These are phyloP conservation scores for Crematogaster levior DNA, from an alignment of 2,888 invertebrate species.

Conservation along the genomic window DNA sequence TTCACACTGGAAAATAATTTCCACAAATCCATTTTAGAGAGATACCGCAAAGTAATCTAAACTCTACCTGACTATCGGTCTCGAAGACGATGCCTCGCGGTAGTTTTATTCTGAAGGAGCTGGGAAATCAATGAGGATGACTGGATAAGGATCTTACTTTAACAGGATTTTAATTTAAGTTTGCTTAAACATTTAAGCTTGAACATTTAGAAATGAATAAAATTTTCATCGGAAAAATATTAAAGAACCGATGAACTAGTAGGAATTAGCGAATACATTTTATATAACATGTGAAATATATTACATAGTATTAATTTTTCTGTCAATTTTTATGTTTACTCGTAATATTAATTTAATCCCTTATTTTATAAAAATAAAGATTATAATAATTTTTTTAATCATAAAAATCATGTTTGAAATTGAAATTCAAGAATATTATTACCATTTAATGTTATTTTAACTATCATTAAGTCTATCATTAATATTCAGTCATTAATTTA, in stretches of 20 bases:
- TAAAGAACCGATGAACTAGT: background rate
- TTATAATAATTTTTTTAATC: background rate
- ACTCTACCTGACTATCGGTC: constrained; percentile 12
- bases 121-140: background rate
- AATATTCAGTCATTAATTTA: too few species aligned
- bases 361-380: background rate
- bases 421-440: background rate
- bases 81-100: constrained; percentile 10
- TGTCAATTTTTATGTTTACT: background rate
- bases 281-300: background rate
- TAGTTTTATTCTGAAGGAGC: background rate
- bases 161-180: background rate
- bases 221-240: background rate
- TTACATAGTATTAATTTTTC: background rate
- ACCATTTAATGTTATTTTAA: background rate
- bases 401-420: background rate
- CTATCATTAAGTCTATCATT: too few species aligned
- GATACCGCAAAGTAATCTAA: background rate
- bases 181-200: constrained; percentile 17
- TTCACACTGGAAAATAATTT: constrained; percentile 12
- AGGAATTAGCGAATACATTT: background rate
- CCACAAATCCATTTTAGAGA: background rate
- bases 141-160: background rate
- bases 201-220: background rate
- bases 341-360: background rate